Conservation (phyloP, 2,888 invertebrate genomes). For the Pecten maximus region DNA sequence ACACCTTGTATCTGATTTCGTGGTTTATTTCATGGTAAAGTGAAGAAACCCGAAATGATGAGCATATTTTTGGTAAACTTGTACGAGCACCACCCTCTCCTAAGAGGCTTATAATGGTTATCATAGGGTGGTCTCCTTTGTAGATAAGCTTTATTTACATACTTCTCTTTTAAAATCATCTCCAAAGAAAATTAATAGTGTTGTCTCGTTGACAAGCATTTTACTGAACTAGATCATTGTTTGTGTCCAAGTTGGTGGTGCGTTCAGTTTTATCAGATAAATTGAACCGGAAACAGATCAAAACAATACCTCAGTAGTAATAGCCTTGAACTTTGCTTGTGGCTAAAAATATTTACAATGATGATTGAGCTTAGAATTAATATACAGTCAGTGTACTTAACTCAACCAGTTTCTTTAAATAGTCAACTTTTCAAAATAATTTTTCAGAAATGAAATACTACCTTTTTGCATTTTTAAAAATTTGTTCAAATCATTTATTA, state of each 20-base stretch:
- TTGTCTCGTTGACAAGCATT: neutral
- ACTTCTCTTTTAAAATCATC: slow-evolving; percentile 2
- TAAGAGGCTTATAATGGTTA: slow-evolving; percentile 14
- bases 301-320: neutral
- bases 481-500: too few relatives aligned
- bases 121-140: neutral
- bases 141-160: slow-evolving; percentile 14
- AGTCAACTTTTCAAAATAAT: too few relatives aligned
- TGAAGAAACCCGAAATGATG: slow-evolving; percentile 26
- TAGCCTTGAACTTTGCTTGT: too few relatives aligned
- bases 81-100: slow-evolving; percentile 6
- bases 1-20: neutral
- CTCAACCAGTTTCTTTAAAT: too few relatives aligned
- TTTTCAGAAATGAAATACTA: too few relatives aligned
- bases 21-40: slow-evolving; percentile 30
- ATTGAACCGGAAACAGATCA: neutral
- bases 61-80: slow-evolving; percentile 12
- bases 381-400: too few relatives aligned
- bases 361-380: too few relatives aligned
- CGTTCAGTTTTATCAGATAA: neutral
- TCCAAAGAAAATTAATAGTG: slow-evolving; percentile 24
- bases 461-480: too few relatives aligned
- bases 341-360: too few relatives aligned
- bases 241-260: neutral
- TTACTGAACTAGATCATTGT: neutral